Base-by-base conservation (phyloP, 2,888 invertebrate species). In the Thereva nobilitata region DNA sequence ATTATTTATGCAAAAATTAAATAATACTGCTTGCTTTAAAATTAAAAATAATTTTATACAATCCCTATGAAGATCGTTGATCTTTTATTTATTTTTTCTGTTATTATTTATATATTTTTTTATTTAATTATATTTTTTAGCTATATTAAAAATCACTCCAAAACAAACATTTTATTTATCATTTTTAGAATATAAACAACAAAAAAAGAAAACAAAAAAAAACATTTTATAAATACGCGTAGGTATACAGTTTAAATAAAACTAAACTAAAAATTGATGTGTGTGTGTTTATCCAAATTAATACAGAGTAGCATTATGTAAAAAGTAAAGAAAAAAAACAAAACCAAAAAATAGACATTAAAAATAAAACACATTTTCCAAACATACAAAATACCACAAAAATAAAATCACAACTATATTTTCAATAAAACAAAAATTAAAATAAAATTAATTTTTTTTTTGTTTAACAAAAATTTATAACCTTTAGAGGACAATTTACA, bases 31-130 rank as follows among this genome's bases (percentile, higher is more conserved):
- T 61, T 61, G 61, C 61, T 50, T 61, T 61, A 50, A 50, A 41
- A 50, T 50, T 40, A 34, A 61, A 61, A 45, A 53, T 2, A 50
- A 23, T 23, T 23, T 23, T 23, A 23, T 23, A 23, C 23, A 40
- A 61, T 50, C 61, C 50, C 61, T 61, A 61, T 50, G 61, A 61
- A 61, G 61, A 61, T 61, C 61, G 35, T 61, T 38, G 8, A 9
- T 53, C 35, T 53, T 53, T 7, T 8, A 53, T 37, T 35, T 35
- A 34, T 53, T 6, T 53, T 35, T 53, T 1, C 3, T 44, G 8
- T 44, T 44, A 44, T 3, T 8, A 44, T 8, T 44, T 44, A 8
- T 9, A 2, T 44, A 44, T 44, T 44, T 23, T 34, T 23, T 50
- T 10, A 7, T 6, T 50, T 5, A 34, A 3, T 7, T 34, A 47